These are phyloP conservation scores for Bagarius yarrelli DNA, from an alignment of 2,113 vertebrate species.

Conservation along the genomic window DNA sequence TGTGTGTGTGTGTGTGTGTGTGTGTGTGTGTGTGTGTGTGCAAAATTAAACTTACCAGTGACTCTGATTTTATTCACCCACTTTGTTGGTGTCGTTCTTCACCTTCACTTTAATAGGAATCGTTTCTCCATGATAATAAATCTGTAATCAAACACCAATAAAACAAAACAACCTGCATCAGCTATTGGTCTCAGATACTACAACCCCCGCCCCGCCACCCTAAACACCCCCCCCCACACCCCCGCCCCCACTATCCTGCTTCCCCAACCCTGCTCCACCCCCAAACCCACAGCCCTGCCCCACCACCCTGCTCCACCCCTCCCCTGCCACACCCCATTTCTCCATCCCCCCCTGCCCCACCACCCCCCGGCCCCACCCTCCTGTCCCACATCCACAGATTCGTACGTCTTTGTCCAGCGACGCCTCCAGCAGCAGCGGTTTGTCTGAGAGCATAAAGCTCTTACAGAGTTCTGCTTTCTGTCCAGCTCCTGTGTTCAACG, in stretches of 20 bases:
- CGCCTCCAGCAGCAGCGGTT: constrained; percentile 82
- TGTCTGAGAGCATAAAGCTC: constrained; percentile 92
- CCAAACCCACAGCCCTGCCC: too few species aligned
- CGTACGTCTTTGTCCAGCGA: constrained; percentile 82
- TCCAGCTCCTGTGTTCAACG: constrained; percentile 61
- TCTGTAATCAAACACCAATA: constrained; percentile 61
- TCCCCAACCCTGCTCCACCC: too few species aligned
- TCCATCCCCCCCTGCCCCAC: neutral
- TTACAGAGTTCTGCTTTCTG: constrained; percentile 76
- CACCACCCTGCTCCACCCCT: neutral
- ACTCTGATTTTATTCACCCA: constrained; percentile 87
- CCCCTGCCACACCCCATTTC: too few species aligned
- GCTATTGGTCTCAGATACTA: neutral
- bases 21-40: neutral
- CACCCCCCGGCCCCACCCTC: too few species aligned
- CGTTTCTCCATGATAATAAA: constrained; percentile 82
- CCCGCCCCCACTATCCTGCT: too few species aligned
- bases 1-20: neutral
- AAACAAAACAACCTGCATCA: neutral
- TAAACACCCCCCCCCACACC: neutral
- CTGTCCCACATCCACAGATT: neutral
- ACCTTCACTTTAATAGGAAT: constrained; percentile 80
- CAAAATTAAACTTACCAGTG: constrained; percentile 66
- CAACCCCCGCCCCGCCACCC: neutral
- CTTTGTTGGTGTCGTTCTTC: constrained; percentile 85